phyloP scores from a whole-genome alignment of 2,888 invertebrate species.

The Nineta flava region DNA sequence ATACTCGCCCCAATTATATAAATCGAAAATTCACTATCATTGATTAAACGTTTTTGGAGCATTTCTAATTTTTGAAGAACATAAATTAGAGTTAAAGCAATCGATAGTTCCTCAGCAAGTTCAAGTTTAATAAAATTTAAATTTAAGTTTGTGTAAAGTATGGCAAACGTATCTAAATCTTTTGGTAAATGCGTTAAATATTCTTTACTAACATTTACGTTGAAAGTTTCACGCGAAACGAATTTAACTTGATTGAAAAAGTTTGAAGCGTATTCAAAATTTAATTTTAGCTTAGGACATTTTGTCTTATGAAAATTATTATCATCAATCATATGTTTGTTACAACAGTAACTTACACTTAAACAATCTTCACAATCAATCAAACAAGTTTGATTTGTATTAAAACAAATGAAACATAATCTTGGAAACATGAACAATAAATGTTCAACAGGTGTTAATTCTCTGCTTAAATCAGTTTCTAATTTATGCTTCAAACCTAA shows the following conservation, averaged over 20 bases:
- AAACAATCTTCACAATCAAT: conserved; percentile 15
- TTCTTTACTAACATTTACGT: too few relatives aligned
- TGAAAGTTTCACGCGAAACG: too few relatives aligned
- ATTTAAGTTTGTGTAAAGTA: neutral
- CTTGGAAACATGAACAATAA: conserved; percentile 21
- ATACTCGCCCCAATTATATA: neutral
- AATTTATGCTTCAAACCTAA: conserved; percentile 12
- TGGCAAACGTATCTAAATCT: neutral
- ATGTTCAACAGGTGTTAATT: conserved; percentile 15
- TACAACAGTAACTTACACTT: conserved; percentile 17
- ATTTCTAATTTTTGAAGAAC: neutral
- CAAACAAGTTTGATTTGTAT: conserved; percentile 9
- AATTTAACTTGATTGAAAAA: too few relatives aligned
- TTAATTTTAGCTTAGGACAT: conserved; percentile 15
- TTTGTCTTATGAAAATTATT: conserved; percentile 11
- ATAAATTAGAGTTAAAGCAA: neutral
- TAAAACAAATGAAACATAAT: conserved; percentile 18
- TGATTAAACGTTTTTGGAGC: neutral
- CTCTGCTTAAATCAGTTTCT: conserved; percentile 14
- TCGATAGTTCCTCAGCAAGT: neutral
- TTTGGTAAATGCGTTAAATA: conserved; percentile 10
- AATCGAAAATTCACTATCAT: neutral
- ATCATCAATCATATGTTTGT: conserved; percentile 12
- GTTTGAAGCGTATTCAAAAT: conserved; percentile 9
- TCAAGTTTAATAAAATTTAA: neutral